Conservation (phyloP, 1,140 invertebrate species). For the Ooceraea biroi region DNA sequence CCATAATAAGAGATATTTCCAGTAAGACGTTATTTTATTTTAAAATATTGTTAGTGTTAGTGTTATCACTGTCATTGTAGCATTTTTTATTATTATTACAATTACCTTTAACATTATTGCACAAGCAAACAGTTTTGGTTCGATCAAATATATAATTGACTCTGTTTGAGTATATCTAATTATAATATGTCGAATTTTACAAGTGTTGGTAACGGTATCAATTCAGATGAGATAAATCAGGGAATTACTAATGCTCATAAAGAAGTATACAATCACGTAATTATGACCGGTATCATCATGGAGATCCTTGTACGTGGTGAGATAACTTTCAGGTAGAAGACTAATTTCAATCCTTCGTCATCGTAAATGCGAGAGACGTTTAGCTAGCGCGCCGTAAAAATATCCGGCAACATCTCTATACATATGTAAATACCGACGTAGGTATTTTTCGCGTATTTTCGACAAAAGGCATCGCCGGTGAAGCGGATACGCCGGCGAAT, state of each 20-base stretch:
- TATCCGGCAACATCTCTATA: conserved; percentile 52
- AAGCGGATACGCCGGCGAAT: conserved; percentile 51
- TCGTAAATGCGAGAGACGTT: neutral
- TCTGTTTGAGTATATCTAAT: neutral
- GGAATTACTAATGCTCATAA: neutral
- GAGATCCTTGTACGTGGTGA: neutral
- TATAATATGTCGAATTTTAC: neutral
- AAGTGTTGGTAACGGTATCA: neutral
- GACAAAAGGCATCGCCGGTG: conserved; percentile 57
- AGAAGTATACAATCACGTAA: neutral
- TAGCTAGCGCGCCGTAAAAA: conserved; percentile 47
- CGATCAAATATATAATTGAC: neutral
- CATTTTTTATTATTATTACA: no score
- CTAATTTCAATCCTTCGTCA: conserved; percentile 33
- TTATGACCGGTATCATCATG: no score
- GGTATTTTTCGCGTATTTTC: conserved; percentile 64
- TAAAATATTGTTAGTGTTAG: neutral
- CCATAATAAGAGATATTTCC: neutral
- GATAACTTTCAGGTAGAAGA: conserved; percentile 13
- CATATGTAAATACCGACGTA: conserved; percentile 58
- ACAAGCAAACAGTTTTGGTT: conserved; percentile 24
- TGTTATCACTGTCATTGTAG: no score
- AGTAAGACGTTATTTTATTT: neutral
- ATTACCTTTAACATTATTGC: no score
- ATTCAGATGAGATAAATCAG: conserved; percentile 7